Base-by-base conservation (phyloP, 2,113 vertebrate genomes). In the Rhabdomys dilectus region DNA sequence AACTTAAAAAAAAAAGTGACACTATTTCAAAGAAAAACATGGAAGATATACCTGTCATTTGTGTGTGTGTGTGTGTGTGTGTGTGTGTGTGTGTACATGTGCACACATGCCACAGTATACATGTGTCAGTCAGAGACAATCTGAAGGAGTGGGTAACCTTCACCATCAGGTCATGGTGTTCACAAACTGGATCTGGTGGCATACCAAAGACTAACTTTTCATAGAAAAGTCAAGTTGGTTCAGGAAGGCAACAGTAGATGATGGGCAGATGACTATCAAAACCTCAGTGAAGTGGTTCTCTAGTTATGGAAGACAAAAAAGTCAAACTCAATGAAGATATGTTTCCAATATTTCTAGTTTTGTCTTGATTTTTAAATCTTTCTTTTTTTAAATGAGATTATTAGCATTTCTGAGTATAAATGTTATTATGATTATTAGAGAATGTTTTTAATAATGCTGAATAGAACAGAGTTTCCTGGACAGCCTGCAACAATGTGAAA, bases 361-460 rank as follows among this genome's bases (percentile, higher is more conserved):
- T 90, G 90, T 84, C 64, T 29, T 85, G 24, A 51, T 86, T 95
- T 93, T 93, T 93, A 96, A 75, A 77, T 91, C 26, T 94, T 92
- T 96, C 36, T 76, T 96, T 88, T 77, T 95, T 95, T 72, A 39
- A 95, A 11, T 91, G 42, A 34, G 60, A 90, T 84, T 72, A 80
- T 78, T 15, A 95, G 73, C 34, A 84, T 82, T 96, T 88, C 70
- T 93, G n/a, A 85, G 81, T 95, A 88, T 51, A 94, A 92, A 94
- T 91, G 34, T 81, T 95, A 94, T 45, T 92, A 80, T 19, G 51
- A 88, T 81, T 95, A 91, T 53, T 89, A 1, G 89, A 26, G 80
- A 64, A 76, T 53, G 72, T 80, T 91, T 91, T 76, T 80, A 91
- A 60, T 56, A 80, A 88, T 19, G 12, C n/a, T 51, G 39, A 26